These are phyloP conservation scores for Rhagonycha lutea DNA, from an alignment of 2,888 invertebrate species.

Conservation along the genomic window DNA sequence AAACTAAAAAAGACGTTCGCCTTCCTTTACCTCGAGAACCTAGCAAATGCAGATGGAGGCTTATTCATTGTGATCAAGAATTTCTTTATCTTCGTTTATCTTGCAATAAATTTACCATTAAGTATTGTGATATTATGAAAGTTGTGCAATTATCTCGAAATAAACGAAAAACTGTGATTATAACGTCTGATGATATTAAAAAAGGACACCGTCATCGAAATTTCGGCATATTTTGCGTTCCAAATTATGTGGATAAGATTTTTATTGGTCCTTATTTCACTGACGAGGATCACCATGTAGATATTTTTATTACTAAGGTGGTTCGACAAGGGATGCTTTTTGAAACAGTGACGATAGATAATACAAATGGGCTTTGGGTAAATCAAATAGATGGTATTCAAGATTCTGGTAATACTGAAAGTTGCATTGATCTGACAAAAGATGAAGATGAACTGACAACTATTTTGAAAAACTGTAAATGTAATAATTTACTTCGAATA, in stretches of 20 bases:
- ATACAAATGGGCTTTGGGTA: slow-evolving; percentile 42
- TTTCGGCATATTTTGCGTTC: slow-evolving; percentile 51
- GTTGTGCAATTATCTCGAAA: slow-evolving; percentile 57
- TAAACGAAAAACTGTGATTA: slow-evolving; percentile 58
- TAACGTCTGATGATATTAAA: slow-evolving; percentile 42
- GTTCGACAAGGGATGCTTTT: not conserved
- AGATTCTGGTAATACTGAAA: not conserved
- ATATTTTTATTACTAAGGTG: slow-evolving; percentile 39
- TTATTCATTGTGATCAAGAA: slow-evolving; percentile 60
- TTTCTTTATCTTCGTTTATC: slow-evolving; percentile 60
- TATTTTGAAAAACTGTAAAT: not conserved
- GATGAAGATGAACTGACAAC: not conserved
- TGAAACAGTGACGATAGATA: slow-evolving; percentile 32
- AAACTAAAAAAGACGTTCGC: slow-evolving; percentile 53
- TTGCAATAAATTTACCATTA: slow-evolving; percentile 59
- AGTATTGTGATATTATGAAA: slow-evolving; percentile 57
- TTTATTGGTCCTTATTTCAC: slow-evolving; percentile 52
- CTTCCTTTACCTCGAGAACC: slow-evolving; percentile 43
- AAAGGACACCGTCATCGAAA: slow-evolving; percentile 37
- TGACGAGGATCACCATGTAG: slow-evolving; percentile 43
- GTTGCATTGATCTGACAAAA: not conserved
- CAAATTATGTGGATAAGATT: slow-evolving; percentile 43
- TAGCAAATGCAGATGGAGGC: slow-evolving; percentile 58
- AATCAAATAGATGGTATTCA: slow-evolving; percentile 27
- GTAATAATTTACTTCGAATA: not conserved